phyloP scores from a whole-genome alignment of 1,140 invertebrate genomes.

The Battus philenor region DNA sequence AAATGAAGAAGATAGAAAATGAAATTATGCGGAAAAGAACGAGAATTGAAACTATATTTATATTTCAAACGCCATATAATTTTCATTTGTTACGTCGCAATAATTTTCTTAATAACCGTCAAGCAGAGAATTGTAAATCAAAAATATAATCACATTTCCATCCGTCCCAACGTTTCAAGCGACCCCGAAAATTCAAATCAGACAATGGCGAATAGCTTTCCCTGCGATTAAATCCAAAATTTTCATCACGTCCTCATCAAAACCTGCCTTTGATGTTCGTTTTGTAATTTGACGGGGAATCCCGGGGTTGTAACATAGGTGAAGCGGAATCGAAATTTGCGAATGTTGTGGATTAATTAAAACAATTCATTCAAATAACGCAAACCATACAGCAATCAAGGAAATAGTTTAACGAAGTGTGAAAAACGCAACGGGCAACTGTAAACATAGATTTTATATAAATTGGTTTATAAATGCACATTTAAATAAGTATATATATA shows the following conservation, averaged over 20 bases:
- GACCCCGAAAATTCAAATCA: conserved; percentile 20
- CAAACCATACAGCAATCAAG: conserved; percentile 1
- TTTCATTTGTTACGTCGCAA: too few species aligned
- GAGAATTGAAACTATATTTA: too few species aligned
- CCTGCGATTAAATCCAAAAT: conserved; percentile 37
- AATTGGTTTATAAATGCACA: too few species aligned
- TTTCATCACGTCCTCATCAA: conserved; percentile 31
- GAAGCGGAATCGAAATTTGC: conserved; percentile 9
- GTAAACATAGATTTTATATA: too few species aligned
- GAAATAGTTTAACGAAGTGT: conserved; percentile 12
- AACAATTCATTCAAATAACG: conserved; percentile 6
- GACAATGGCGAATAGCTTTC: conserved; percentile 29
- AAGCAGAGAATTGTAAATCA: background rate
- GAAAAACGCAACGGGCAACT: too few species aligned
- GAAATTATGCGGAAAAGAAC: too few species aligned
- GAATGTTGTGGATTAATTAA: conserved; percentile 3
- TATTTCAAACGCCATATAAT: too few species aligned
- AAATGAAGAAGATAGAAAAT: too few species aligned
- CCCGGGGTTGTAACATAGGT: conserved; percentile 17
- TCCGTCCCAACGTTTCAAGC: background rate
- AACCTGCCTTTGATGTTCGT: conserved; percentile 33
- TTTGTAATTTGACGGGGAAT: conserved; percentile 34
- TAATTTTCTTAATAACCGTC: too few species aligned
- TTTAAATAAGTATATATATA: too few species aligned
- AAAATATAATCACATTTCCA: conserved; percentile 10